Percentiles rank a stretch among this genome's conserved stretches.
Evolutionary conservation across 1,140 invertebrate species (phyloP).

Genomic region (Hormaphis cornu): DNA sequence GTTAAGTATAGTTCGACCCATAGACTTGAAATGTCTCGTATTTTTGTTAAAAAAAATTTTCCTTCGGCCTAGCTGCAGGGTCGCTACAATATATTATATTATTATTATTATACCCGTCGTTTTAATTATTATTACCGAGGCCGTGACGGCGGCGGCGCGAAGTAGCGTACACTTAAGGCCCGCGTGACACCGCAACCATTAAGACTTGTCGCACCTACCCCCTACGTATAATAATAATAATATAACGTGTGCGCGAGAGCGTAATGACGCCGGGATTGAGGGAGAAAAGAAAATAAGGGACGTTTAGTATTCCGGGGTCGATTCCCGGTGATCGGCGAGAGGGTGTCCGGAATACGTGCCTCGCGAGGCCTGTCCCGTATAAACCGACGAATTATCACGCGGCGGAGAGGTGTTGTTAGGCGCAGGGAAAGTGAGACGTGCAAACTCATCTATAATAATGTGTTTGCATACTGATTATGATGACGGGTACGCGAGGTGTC

Average conservation of each 20-base stretch:
- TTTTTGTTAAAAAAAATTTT: too few relatives aligned
- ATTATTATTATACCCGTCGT: too few relatives aligned
- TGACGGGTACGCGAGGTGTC: too few relatives aligned
- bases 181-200: background rate
- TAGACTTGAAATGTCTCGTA: too few relatives aligned
- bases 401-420: too few relatives aligned
- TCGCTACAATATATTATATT: too few relatives aligned
- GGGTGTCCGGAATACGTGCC: conserved; percentile 20
- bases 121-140: too few relatives aligned
- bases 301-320: conserved; percentile 3
- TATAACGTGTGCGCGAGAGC: background rate
- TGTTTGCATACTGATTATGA: background rate
- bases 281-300: conserved; percentile 8
- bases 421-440: conserved; percentile 1
- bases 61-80: too few relatives aligned
- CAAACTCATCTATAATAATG: background rate
- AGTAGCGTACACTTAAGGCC: too few relatives aligned
- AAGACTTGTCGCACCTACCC: background rate
- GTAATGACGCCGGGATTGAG: background rate
- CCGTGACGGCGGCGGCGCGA: too few relatives aligned
- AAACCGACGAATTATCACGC: conserved; percentile 24
- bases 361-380: background rate
- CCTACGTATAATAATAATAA: too few relatives aligned
- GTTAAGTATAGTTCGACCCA: too few relatives aligned
- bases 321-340: background rate